phyloP scores from a whole-genome alignment of 2,888 invertebrate species.

The Adelognathus sp. region DNA sequence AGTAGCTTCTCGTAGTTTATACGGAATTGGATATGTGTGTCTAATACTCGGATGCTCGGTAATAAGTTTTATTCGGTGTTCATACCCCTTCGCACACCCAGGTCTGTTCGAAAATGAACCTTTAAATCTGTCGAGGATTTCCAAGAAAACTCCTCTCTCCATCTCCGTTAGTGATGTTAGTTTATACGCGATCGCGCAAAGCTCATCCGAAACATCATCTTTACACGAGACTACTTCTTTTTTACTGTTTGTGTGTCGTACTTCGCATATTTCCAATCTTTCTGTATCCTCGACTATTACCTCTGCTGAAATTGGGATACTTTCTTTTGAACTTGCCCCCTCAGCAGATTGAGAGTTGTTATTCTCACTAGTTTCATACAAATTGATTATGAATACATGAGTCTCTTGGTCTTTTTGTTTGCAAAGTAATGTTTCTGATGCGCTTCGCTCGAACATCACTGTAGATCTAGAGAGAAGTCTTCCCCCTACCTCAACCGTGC shows the following conservation, averaged over 20 bases:
- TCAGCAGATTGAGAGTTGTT: background rate
- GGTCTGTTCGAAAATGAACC: conserved; percentile 63
- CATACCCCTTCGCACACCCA: background rate
- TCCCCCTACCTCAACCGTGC: background rate
- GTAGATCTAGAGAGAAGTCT: background rate
- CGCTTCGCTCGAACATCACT: conserved; percentile 18
- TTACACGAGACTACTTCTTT: background rate
- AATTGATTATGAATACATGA: background rate
- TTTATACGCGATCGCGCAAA: background rate
- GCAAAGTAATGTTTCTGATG: conserved; percentile 8
- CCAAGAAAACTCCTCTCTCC: background rate
- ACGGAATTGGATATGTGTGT: conserved; percentile 4
- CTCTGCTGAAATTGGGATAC: background rate
- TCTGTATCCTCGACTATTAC: background rate
- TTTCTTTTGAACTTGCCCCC: background rate
- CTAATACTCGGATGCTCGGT: background rate
- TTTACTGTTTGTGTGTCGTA: background rate
- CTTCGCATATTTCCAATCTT: background rate
- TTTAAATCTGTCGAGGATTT: conserved; percentile 6
- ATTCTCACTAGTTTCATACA: background rate
- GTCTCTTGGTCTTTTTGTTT: background rate
- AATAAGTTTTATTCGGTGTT: background rate
- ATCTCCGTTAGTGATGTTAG: background rate
- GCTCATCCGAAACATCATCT: conserved; percentile 47
- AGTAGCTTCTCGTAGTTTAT: background rate